Conservation (phyloP, 2,888 invertebrate genomes). For the Sphaerophoria rueppellii region DNA sequence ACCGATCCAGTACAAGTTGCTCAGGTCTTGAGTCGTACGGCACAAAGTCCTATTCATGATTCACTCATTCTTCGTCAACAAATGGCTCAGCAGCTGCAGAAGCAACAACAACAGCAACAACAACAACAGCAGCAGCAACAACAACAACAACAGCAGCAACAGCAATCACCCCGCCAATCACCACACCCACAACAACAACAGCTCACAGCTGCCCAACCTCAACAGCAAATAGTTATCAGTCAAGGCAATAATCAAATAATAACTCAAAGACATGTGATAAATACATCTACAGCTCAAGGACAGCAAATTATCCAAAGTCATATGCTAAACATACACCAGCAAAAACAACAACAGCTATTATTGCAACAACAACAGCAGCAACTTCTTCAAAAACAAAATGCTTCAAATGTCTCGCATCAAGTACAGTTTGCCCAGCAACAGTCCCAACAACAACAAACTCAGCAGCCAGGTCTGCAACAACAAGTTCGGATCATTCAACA, state of each 20-base stretch:
- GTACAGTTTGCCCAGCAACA: constrained; percentile 60
- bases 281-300: constrained; percentile 81
- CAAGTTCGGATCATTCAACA: constrained; percentile 75
- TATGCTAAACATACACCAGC: constrained; percentile 80
- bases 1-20: constrained; percentile 81
- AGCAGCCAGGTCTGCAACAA: constrained; percentile 76
- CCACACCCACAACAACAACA: constrained; percentile 74
- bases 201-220: constrained; percentile 49
- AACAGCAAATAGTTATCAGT: constrained; percentile 74
- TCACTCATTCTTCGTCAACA: constrained; percentile 80
- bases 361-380: constrained; percentile 77
- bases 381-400: constrained; percentile 57
- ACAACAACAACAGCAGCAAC: constrained; percentile 78
- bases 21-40: constrained; percentile 80
- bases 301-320: constrained; percentile 82
- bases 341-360: constrained; percentile 77
- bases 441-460: constrained; percentile 67
- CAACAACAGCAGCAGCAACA: constrained; percentile 73
- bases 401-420: constrained; percentile 53
- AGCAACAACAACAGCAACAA: constrained; percentile 78
- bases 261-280: constrained; percentile 80
- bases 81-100: constrained; percentile 79
- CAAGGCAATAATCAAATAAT: constrained; percentile 78
- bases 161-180: constrained; percentile 68
- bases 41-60: constrained; percentile 81